These are phyloP conservation scores for Erebia epiphron DNA, from an alignment of 2,888 invertebrate species.

Conservation along the genomic window DNA sequence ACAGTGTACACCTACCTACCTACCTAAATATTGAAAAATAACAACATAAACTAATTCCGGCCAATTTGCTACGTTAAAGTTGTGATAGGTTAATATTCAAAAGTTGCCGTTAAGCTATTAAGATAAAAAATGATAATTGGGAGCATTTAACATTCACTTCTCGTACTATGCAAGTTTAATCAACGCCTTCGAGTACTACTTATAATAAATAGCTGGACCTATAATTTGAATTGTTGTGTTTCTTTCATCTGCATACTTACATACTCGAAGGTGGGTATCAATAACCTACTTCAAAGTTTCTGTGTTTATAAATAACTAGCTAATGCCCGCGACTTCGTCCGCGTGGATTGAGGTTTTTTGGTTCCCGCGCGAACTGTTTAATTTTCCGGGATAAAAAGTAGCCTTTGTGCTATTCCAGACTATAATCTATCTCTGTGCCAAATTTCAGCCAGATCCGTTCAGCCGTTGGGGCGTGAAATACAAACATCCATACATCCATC, in stretches of 20 bases:
- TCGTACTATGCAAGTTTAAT: slow-evolving; percentile 36
- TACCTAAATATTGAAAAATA: background rate
- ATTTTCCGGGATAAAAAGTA: too few species aligned
- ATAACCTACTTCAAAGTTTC: background rate
- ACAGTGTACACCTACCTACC: background rate
- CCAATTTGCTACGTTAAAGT: slow-evolving; percentile 23
- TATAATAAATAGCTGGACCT: slow-evolving; percentile 30
- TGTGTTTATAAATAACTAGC: too few species aligned
- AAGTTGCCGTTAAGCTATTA: slow-evolving; percentile 40
- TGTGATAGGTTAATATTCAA: slow-evolving; percentile 34
- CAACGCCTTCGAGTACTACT: slow-evolving; percentile 34
- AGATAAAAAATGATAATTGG: slow-evolving; percentile 40
- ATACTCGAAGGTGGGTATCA: background rate
- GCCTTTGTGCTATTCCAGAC: too few species aligned
- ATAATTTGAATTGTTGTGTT: slow-evolving; percentile 24
- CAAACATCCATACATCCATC: too few species aligned
- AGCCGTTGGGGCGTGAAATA: too few species aligned
- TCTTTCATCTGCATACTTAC: slow-evolving; percentile 9
- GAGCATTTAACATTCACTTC: slow-evolving; percentile 37
- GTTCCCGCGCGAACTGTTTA: too few species aligned
- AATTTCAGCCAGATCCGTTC: too few species aligned
- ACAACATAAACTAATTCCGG: slow-evolving; percentile 6
- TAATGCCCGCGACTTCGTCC: too few species aligned
- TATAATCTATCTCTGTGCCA: too few species aligned
- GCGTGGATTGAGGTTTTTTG: too few species aligned